Base-by-base conservation (phyloP, 1,140 invertebrate species). In the Hypsibius dujardini region DNA sequence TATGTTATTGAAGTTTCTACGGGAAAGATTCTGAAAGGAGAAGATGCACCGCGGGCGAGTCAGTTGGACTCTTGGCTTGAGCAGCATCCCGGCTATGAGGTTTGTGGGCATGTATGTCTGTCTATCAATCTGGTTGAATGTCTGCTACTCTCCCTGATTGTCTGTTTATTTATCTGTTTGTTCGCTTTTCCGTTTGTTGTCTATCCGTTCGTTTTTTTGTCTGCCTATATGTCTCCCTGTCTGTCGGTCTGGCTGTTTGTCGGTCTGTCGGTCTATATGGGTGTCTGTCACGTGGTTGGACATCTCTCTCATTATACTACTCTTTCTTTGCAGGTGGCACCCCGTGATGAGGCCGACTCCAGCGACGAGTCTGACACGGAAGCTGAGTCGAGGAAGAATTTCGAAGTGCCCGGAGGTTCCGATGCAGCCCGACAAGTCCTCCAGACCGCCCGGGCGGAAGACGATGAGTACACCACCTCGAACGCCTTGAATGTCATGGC, bases 31-130 rank as follows among this genome's bases (percentile, higher is more conserved):
- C 81, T 98, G 40, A 86, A 84, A 73, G 93, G 92, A 1, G 89
- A 92, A 69, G 90, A 95, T 62, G 93, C 93, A 28, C 95, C 94
- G 1, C 78, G 90, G 71, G 83, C 92, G 71, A 89, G 88, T 75
- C 88, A 97, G 76, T 79, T 98, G 42, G 88, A 92, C 73, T 84
- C 86, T 1, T 85, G 84, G 84, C 75, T 85, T 2, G 83, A 83
- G 72, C 77, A 79, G 72, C 78, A 85, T 78, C 82, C 83, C 7
- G 83, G 81, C 74, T 83, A 77, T 75, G 75, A 72, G 46, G 50
- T 28, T 28, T 28, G 28, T 28, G 28, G 28, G 28, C 28, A 28
- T 28, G 28, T 28, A 28, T 28, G 28, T 28, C 28, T 28, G 28
- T 28, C 28, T 28, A 28, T 28, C 28, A 28, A 28, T 28, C 28